Percentiles rank a stretch among this genome's conserved stretches.
Conservation (phyloP, 2,888 invertebrate genomes). For the Dendrolimus houi region DNA sequence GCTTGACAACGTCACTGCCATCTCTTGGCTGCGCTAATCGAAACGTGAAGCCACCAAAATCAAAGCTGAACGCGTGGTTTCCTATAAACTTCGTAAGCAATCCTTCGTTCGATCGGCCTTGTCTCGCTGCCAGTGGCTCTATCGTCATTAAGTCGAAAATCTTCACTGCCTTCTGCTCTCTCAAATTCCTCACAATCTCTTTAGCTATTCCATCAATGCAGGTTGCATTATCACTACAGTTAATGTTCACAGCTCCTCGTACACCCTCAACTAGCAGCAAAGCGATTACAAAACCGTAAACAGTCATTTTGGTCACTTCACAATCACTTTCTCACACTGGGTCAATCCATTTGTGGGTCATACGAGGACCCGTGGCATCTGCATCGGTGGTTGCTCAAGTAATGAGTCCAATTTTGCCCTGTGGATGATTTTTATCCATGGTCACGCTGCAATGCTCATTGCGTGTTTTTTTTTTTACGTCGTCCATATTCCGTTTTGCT, state of each 20-base stretch:
- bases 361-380: constrained; percentile 43
- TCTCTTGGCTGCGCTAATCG: constrained; percentile 63
- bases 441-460: constrained; percentile 59
- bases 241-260: constrained; percentile 50
- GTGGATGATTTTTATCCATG: constrained; percentile 67
- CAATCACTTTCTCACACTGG: constrained; percentile 43
- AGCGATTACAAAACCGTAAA: constrained; percentile 47
- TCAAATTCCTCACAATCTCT: constrained; percentile 67
- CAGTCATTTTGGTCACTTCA: constrained; percentile 59
- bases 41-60: constrained; percentile 72
- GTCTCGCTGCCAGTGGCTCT: constrained; percentile 60
- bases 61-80: constrained; percentile 70
- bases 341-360: constrained; percentile 71
- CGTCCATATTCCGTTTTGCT: constrained; percentile 23
- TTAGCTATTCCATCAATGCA: constrained; percentile 72
- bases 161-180: constrained; percentile 68
- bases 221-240: constrained; percentile 78
- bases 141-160: constrained; percentile 73
- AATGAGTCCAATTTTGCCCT: constrained; percentile 54
- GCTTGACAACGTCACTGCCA: constrained; percentile 62
- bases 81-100: constrained; percentile 60
- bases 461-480: constrained; percentile 48
- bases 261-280: constrained; percentile 46
- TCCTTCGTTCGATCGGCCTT: constrained; percentile 52
- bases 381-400: constrained; percentile 55